phyloP scores from a whole-genome alignment of 2,888 invertebrate species.

The Laspeyria flexula region DNA sequence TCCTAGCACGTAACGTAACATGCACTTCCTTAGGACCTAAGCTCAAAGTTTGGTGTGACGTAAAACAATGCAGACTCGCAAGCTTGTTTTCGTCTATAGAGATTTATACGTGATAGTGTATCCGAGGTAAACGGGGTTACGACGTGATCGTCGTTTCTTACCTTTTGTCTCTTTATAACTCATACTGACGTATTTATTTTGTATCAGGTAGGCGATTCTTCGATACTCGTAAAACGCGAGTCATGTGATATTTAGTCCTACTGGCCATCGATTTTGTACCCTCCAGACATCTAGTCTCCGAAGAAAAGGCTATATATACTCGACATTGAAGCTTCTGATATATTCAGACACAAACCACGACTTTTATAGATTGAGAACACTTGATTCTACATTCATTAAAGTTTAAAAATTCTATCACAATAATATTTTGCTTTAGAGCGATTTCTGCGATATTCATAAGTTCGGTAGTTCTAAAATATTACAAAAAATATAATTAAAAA shows the following conservation, averaged over 20 bases:
- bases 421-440: neutral
- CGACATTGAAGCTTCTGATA: slow-evolving; percentile 10
- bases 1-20: neutral
- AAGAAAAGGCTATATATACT: slow-evolving; percentile 14
- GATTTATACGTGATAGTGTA: slow-evolving; percentile 38
- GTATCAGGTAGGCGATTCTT: slow-evolving; percentile 23
- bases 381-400: slow-evolving; percentile 6
- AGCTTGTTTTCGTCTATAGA: slow-evolving; percentile 35
- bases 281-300: slow-evolving; percentile 28
- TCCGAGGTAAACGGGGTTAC: slow-evolving; percentile 32
- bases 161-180: slow-evolving; percentile 37
- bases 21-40: slow-evolving; percentile 23
- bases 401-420: neutral
- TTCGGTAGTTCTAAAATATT: neutral
- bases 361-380: slow-evolving; percentile 9
- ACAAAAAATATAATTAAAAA: neutral
- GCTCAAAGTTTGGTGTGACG: slow-evolving; percentile 26
- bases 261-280: slow-evolving; percentile 37
- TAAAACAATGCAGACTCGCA: slow-evolving; percentile 33
- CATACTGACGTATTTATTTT: slow-evolving; percentile 34
- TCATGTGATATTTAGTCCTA: slow-evolving; percentile 36
- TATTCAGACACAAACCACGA: slow-evolving; percentile 7
- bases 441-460: no score
- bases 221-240: slow-evolving; percentile 35
- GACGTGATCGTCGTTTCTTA: slow-evolving; percentile 32